Percentiles rank a stretch among this genome's conserved stretches.
Conservation (phyloP, 2,113 vertebrate genomes). For the Tyto alba region DNA sequence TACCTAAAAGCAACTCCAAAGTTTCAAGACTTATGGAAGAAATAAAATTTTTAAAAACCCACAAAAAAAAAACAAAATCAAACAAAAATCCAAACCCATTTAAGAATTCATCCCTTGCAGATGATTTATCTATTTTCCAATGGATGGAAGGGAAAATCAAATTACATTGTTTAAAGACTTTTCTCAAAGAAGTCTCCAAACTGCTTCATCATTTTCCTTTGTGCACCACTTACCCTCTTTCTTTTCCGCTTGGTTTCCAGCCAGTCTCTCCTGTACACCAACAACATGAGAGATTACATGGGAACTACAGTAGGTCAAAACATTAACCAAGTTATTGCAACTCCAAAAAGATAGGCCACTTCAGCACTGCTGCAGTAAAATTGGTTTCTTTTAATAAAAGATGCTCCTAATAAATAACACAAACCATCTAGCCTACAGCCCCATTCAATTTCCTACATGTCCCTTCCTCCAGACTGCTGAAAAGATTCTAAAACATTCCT, state of each 20-base stretch:
- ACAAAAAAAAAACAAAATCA: background rate
- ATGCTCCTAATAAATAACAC: conserved; percentile 2
- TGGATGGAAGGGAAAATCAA: background rate
- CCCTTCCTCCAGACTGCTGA: background rate
- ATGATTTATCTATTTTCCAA: background rate
- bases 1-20: background rate
- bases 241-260: conserved; percentile 94
- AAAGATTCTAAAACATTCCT: background rate
- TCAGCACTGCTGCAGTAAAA: conserved; percentile 1
- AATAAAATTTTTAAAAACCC: background rate
- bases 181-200: background rate
- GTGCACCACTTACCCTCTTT: conserved; percentile 75
- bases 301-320: conserved; percentile 59
- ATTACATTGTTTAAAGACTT: background rate
- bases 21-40: background rate
- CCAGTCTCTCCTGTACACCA: conserved; percentile 91
- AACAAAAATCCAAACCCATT: background rate
- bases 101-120: background rate
- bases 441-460: background rate
- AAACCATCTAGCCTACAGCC: background rate
- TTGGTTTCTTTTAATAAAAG: background rate
- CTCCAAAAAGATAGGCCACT: conserved; percentile 29
- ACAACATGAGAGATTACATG: conserved; percentile 66
- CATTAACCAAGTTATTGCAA: conserved; percentile 46
- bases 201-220: background rate